Evolutionary conservation across 2,113 vertebrate species (phyloP).

Genomic region (Ammodytes dubius): DNA sequence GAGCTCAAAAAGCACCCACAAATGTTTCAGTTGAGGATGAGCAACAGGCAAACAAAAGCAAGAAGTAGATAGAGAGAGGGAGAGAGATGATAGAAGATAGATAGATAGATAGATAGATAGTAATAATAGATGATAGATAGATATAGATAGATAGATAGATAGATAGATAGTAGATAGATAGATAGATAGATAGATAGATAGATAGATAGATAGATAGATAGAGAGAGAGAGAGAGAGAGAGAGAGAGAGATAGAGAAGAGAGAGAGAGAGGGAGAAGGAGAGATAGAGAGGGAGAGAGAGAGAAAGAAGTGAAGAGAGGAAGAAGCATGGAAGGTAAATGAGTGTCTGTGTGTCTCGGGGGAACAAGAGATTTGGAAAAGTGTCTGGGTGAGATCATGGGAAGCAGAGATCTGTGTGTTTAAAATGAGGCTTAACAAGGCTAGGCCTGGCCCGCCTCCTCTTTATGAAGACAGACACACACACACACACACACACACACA

Average conservation of each 20-base stretch:
- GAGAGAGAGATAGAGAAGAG: not conserved
- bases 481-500: constrained; percentile 39
- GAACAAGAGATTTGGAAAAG: constrained; percentile 48
- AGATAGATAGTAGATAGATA: not conserved
- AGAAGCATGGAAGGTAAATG: constrained; percentile 27
- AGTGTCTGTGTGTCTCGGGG: constrained; percentile 21
- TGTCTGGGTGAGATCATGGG: constrained; percentile 74
- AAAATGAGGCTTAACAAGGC: constrained; percentile 61
- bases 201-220: not conserved
- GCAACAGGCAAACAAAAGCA: no score
- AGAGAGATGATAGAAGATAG: not conserved
- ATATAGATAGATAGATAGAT: no score
- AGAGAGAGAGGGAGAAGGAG: not conserved
- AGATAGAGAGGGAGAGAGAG: constrained; percentile 3
- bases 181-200: not conserved
- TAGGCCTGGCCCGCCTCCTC: constrained; percentile 34
- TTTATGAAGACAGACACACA: constrained; percentile 40
- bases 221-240: not conserved
- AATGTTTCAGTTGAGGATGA: no score
- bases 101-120: no score
- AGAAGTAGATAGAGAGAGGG: not conserved
- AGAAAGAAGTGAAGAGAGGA: constrained; percentile 23
- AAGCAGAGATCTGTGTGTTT: constrained; percentile 64
- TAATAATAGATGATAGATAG: no score
- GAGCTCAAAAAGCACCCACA: no score